phyloP scores from a whole-genome alignment of 2,888 invertebrate species.

The Heliconius aoede region DNA sequence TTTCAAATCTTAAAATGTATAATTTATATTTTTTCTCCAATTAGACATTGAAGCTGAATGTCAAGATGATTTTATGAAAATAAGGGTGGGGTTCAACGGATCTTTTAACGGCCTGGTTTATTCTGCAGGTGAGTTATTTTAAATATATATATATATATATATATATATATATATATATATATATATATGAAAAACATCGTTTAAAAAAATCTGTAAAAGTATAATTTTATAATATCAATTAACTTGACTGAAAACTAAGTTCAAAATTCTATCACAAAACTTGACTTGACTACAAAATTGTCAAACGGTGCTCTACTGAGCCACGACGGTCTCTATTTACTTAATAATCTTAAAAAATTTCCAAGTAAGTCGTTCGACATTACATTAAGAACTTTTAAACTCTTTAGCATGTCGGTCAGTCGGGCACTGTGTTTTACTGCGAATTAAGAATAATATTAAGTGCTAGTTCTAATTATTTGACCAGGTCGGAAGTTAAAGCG shows the following conservation, averaged over 20 bases:
- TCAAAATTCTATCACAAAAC: no score
- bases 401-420: neutral
- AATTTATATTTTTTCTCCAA: constrained; percentile 6
- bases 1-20: neutral
- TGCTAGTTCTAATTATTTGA: neutral
- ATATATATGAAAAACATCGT: neutral
- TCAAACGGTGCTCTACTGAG: no score
- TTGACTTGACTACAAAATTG: no score
- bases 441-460: neutral
- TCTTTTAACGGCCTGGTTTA: constrained; percentile 94
- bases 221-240: constrained; percentile 30
- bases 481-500: constrained; percentile 1
- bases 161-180: no score
- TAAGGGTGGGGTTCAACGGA: constrained; percentile 95
- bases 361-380: neutral
- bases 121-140: constrained; percentile 88
- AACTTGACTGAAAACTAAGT: no score
- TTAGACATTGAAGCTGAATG: constrained; percentile 97
- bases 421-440: neutral
- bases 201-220: constrained; percentile 13
- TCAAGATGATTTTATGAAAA: constrained; percentile 98
- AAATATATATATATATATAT: neutral
- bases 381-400: neutral
- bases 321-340: neutral
- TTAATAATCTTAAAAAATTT: neutral